phyloP scores from a whole-genome alignment of 2,888 invertebrate species.

The Cheilosia vernalis region DNA sequence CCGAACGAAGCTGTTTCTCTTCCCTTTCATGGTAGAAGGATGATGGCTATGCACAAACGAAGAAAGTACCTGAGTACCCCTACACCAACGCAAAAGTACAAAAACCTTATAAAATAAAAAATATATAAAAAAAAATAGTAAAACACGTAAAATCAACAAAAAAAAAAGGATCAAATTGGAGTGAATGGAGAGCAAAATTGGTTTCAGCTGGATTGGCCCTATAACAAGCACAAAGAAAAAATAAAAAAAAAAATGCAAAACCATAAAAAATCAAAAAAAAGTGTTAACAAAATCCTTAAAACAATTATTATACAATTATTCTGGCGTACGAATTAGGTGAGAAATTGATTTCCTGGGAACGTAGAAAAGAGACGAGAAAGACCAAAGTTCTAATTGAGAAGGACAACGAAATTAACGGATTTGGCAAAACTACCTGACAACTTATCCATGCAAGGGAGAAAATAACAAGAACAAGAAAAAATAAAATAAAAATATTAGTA shows the following conservation, averaged over 20 bases:
- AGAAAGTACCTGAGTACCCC: not conserved
- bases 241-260: not conserved
- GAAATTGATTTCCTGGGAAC: too few species aligned
- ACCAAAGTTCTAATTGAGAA: too few species aligned
- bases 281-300: not conserved
- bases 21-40: not conserved
- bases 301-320: too few species aligned
- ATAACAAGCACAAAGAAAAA: not conserved
- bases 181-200: not conserved
- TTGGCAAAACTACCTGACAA: too few species aligned
- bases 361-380: too few species aligned
- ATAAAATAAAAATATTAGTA: too few species aligned
- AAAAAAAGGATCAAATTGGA: not conserved
- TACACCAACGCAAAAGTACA: not conserved
- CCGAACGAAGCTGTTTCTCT: not conserved
- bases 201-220: conserved; percentile 6
- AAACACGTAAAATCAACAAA: not conserved
- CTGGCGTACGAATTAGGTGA: too few species aligned
- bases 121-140: not conserved
- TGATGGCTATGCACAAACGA: not conserved
- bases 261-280: not conserved
- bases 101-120: not conserved
- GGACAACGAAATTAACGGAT: too few species aligned
- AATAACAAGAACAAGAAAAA: too few species aligned
- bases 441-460: too few species aligned